Evolutionary conservation across 1,140 invertebrate genomes (phyloP).

Genomic region (Drosophila kepulauana): DNA sequence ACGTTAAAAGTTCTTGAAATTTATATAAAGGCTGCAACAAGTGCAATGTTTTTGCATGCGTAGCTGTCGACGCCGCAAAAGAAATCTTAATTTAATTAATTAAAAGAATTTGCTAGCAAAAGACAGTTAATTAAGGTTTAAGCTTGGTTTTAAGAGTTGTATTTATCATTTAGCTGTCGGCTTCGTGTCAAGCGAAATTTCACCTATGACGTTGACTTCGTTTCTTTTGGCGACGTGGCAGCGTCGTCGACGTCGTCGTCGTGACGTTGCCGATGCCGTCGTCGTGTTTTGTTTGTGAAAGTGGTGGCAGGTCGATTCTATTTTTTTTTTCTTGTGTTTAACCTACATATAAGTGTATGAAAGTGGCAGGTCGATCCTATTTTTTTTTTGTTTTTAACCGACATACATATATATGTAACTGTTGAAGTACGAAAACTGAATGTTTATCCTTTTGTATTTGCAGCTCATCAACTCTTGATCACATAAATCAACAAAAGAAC

Average conservation of each 20-base stretch:
- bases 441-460: slow-evolving; percentile 19
- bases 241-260: slow-evolving; percentile 35
- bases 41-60: not conserved
- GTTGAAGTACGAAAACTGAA: not conserved
- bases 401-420: too few species aligned
- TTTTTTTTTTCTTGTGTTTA: not conserved
- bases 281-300: slow-evolving; percentile 53
- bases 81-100: not conserved
- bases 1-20: not conserved
- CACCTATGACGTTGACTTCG: slow-evolving; percentile 56
- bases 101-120: not conserved
- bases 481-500: slow-evolving; percentile 25
- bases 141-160: not conserved
- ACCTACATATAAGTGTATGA: slow-evolving; percentile 5
- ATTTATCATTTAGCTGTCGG: not conserved
- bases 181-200: slow-evolving; percentile 35
- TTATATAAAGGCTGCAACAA: not conserved
- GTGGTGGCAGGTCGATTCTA: slow-evolving; percentile 4
- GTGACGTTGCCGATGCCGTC: slow-evolving; percentile 28
- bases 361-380: too few species aligned
- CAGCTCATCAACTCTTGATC: slow-evolving; percentile 11
- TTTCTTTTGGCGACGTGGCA: slow-evolving; percentile 51
- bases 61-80: not conserved
- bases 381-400: too few species aligned
- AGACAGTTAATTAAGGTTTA: not conserved